These are phyloP conservation scores for Anguilla megastoma DNA, from an alignment of 2,797 vertebrate species.

Conservation along the genomic window DNA sequence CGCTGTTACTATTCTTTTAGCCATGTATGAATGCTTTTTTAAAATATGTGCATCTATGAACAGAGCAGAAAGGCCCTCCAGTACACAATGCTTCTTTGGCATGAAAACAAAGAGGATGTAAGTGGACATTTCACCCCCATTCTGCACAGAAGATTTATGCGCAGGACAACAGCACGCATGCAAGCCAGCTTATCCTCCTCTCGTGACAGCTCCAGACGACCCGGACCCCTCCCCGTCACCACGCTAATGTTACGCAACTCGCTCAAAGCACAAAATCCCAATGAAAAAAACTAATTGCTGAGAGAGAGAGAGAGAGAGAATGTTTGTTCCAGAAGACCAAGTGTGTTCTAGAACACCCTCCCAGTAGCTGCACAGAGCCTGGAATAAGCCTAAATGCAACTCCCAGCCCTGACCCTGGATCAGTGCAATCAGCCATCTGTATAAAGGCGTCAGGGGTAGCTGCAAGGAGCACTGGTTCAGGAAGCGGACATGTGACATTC, in stretches of 20 bases:
- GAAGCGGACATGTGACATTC: not conserved
- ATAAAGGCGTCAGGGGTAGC: not conserved
- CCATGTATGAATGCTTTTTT: not conserved
- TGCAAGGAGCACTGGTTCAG: not conserved
- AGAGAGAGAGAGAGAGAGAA: not conserved
- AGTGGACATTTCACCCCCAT: not conserved
- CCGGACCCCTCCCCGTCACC: constrained; percentile 52
- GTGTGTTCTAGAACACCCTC: not conserved
- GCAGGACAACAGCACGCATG: not conserved
- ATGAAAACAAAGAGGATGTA: not conserved
- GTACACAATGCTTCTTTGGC: not conserved
- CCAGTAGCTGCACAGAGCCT: not conserved
- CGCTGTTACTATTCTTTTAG: not conserved
- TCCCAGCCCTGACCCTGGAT: not conserved
- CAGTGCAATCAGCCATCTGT: not conserved
- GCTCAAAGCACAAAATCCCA: not conserved
- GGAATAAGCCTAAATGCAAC: not conserved
- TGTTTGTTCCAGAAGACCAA: not conserved
- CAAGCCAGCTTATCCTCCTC: constrained; percentile 55
- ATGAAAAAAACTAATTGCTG: not conserved
- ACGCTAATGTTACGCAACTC: not conserved
- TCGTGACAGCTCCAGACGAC: constrained; percentile 63
- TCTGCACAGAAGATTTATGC: not conserved
- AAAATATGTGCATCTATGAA: not conserved
- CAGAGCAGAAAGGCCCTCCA: not conserved